Base-by-base conservation (phyloP, 2,113 vertebrate species). In the Larimichthys crocea region DNA sequence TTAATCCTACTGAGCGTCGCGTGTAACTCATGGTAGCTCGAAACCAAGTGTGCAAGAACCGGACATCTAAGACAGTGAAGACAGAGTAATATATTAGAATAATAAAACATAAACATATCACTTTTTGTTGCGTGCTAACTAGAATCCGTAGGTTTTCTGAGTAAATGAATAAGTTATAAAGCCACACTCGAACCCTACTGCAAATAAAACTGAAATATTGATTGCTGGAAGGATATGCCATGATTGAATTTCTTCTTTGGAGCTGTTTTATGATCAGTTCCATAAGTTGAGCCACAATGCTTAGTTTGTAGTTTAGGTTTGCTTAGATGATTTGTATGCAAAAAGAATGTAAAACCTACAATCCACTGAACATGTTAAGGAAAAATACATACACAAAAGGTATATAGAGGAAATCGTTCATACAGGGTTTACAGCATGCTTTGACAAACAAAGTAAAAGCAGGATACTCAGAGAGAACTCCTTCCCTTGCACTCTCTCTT, bases 231-330 rank as follows among this genome's bases (percentile, higher is more conserved):
- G 63, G 19, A 74, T 49, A 48, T n/a, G 49, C 10, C 29, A 12
- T 70, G 44, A 80, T 24, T 65, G 48, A 61, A 74, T 66, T 44
- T 69, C 52, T 60, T 65, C 22, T 55, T 44, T 67, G 5, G n/a
- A 46, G 72, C 64, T 52, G 22, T 40, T 74, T 87, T 63, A 82
- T 73, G 61, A 60, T 74, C 56, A 49, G 24, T 44, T 69, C 31
- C n/a, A 19, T 12, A n/a, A 17, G 3, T 46, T 63, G 26, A 22
- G 50, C 55, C 26, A 3, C 10, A 20, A 2, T 29, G 15, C 55
- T 50, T 9, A 31, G 31, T 31, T 1, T 31, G 31, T 31, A 31
- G 31, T 31, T 31, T 31, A 31, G 31, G 31, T 31, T 31, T 31
- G 20, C 4, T 44, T 22, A 0, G n/a, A 14, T 2, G 44, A 76